phyloP scores from a whole-genome alignment of 2,888 invertebrate genomes.

The Eupelmus urozonus region DNA sequence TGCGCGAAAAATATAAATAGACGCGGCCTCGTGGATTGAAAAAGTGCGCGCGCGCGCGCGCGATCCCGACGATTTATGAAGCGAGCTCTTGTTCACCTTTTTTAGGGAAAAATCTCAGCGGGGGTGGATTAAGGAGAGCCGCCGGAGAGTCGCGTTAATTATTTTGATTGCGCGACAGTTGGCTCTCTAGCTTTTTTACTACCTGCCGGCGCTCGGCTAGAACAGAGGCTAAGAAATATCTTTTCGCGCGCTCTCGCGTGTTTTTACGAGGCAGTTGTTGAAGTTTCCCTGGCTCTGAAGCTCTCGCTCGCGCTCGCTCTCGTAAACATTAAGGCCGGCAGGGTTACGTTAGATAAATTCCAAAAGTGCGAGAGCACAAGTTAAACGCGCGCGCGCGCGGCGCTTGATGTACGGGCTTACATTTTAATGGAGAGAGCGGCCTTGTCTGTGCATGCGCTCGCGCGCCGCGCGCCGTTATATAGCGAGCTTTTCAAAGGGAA shows the following conservation, averaged over 20 bases:
- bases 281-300: constrained; percentile 8
- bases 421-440: neutral
- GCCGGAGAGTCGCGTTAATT: too few species aligned
- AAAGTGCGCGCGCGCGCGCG: too few species aligned
- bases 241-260: neutral
- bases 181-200: neutral
- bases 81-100: too few species aligned
- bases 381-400: neutral
- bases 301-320: neutral
- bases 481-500: constrained; percentile 3
- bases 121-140: too few species aligned
- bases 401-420: constrained; percentile 1
- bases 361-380: constrained; percentile 1
- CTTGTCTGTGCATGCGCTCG: too few species aligned
- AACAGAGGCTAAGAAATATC: constrained; percentile 45
- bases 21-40: too few species aligned
- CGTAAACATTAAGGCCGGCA: constrained; percentile 18
- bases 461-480: neutral
- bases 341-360: constrained; percentile 22
- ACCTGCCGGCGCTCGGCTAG: neutral
- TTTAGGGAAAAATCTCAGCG: too few species aligned
- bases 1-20: too few species aligned
- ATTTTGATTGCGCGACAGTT: constrained; percentile 13
- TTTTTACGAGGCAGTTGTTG: constrained; percentile 25
- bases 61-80: too few species aligned